A percentile compares a stretch with the other conserved stretches of the same genome.
phyloP scores from a whole-genome alignment of 35 echinoderm and acorn worm genomes.

The Lytechinus pictus region DNA sequence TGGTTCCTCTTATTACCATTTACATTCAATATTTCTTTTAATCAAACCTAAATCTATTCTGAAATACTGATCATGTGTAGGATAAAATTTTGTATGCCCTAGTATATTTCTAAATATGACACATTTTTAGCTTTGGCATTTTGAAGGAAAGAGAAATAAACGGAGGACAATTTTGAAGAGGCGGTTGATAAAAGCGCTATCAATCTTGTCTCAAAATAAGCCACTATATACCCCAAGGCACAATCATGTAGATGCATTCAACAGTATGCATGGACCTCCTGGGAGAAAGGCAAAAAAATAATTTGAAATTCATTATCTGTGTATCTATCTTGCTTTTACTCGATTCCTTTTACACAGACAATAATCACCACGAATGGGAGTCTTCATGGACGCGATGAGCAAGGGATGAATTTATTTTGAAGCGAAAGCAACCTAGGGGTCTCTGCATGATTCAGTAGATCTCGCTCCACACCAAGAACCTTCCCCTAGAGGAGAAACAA shows the following conservation, averaged over 20 bases:
- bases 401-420: background rate
- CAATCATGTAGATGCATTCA: background rate
- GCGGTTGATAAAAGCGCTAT: background rate
- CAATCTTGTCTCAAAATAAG: background rate
- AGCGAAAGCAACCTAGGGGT: background rate
- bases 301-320: background rate
- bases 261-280: background rate
- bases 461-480: background rate
- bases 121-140: background rate
- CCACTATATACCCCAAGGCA: background rate
- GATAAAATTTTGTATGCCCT: no score
- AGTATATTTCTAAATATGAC: no score
- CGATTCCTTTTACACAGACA: background rate
- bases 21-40: no score
- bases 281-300: background rate
- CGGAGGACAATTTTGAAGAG: background rate
- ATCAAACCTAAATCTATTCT: no score
- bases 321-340: background rate
- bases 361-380: background rate
- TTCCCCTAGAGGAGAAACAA: background rate
- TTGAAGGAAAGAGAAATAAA: background rate
- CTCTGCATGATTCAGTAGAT: slow-evolving; percentile 2
- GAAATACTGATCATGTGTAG: no score
- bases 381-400: background rate
- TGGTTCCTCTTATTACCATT: no score